These are phyloP conservation scores for Rhinella marina DNA, from an alignment of 2,797 vertebrate genomes.

Conservation along the genomic window DNA sequence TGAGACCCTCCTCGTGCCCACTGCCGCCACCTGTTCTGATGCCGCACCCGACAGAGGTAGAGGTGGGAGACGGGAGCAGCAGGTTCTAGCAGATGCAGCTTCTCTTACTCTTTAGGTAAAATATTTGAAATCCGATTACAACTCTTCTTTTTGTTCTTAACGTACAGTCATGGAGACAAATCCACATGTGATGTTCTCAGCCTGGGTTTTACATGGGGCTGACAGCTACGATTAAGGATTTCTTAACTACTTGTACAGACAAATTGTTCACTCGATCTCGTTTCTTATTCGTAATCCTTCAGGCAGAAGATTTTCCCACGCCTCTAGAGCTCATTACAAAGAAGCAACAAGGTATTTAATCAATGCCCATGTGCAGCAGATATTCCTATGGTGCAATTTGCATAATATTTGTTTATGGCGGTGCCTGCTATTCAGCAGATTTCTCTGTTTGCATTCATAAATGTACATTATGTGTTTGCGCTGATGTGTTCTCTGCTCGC, in stretches of 20 bases:
- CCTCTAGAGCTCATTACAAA: conserved; percentile 19
- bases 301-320: conserved; percentile 14
- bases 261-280: neutral
- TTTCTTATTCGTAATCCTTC: neutral
- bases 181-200: neutral
- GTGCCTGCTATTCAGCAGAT: conserved; percentile 3
- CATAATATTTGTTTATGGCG: conserved; percentile 55
- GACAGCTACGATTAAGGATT: conserved; percentile 20
- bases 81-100: neutral
- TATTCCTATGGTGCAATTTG: conserved; percentile 39
- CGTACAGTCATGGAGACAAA: neutral
- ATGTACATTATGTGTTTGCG: conserved; percentile 1
- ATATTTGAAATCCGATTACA: neutral
- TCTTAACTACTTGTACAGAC: neutral
- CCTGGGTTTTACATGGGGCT: neutral
- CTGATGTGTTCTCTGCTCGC: neutral
- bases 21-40: neutral
- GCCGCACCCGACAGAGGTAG: neutral
- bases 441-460: conserved; percentile 30
- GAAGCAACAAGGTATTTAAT: conserved; percentile 33
- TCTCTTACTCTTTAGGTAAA: neutral
- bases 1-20: neutral
- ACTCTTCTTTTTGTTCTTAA: neutral
- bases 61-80: neutral
- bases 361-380: conserved; percentile 22